Evolutionary conservation across 64 coral and sea anemone genomes (phyloP).

Genomic region (Montipora foliosa): DNA sequence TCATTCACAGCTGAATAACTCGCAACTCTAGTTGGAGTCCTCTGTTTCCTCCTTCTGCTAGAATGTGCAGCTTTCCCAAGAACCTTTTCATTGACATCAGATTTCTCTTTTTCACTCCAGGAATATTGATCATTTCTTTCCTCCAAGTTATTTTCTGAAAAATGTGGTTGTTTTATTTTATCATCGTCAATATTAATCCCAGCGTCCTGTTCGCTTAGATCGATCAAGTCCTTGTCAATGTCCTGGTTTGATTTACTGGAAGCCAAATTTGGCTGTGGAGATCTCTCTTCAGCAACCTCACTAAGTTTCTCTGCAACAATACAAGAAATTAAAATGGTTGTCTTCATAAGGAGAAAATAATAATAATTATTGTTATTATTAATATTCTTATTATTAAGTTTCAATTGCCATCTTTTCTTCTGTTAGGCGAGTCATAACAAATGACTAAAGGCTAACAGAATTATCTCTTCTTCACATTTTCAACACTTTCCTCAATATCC

Average conservation of each 20-base stretch:
- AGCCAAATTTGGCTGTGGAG: not conserved
- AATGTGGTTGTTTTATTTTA: not conserved
- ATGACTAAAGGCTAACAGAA: too few relatives aligned
- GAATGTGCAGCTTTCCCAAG: not conserved
- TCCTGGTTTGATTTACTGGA: conserved; percentile 11
- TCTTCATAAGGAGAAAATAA: not conserved
- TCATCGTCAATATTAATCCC: not conserved
- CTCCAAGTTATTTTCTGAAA: not conserved
- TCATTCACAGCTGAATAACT: not conserved
- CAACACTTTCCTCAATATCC: too few relatives aligned
- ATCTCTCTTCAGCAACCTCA: conserved; percentile 12
- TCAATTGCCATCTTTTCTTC: too few relatives aligned
- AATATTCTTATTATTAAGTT: too few relatives aligned
- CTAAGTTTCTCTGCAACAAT: not conserved
- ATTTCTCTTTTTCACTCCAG: not conserved
- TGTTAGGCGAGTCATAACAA: too few relatives aligned
- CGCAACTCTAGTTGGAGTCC: not conserved
- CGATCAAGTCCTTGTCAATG: not conserved
- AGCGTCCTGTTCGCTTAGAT: not conserved
- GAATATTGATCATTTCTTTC: conserved; percentile 7
- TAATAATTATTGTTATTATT: not conserved
- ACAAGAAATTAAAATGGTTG: not conserved
- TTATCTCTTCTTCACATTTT: too few relatives aligned
- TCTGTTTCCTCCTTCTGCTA: conserved; percentile 27
- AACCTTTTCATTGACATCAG: not conserved